Evolutionary conservation across 2,113 vertebrate species (phyloP), one percentile per base, ranked within the genome.

Genomic region (Psilopsiagon aurifrons): DNA sequence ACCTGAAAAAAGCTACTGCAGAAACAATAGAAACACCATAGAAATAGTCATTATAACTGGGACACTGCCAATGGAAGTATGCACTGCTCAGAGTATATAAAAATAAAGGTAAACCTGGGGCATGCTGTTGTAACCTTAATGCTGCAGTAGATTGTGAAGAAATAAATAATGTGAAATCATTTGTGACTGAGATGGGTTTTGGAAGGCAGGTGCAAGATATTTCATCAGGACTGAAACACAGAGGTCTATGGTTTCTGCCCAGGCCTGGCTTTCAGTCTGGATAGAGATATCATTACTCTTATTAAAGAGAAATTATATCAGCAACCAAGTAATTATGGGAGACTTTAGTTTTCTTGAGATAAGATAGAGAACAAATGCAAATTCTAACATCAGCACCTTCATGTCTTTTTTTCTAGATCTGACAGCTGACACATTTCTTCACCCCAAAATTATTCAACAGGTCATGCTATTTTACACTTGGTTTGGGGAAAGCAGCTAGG

Each of bases 1-100:
- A 94, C 71, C 23, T 84, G 73, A 64, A 86, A 95, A 92, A 33
- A 39, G 11, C 81, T 86, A 84, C 74, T 84, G 66, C 35, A 94
- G 73, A 73, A 83, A 83, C 80, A 92, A 86, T 5, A 90, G 77
- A 84, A 94, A 78, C 18, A 60, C 66, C 39, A 31, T 73, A 82
- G 96, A 89, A 95, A 92, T 79, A 95, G 66, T 59, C 94, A 4
- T 46, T 90, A 18, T 85, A 95, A 90, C 78, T 91, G 74, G 93
- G 93, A 69, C 78, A 70, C 41, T 49, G 70, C 41, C 87, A 80
- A 9, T 76, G 41, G 75, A 95, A 92, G 47, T 13, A 82, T 47
- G 71, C 41, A 44, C 41, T 83, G 54, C 28, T 79, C 54, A 69
- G 59, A 54, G 24, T 78, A 86, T 66, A 54, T 68, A 74, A 79